phyloP scores from a whole-genome alignment of 2,888 invertebrate genomes.

The Caprella mutica region DNA sequence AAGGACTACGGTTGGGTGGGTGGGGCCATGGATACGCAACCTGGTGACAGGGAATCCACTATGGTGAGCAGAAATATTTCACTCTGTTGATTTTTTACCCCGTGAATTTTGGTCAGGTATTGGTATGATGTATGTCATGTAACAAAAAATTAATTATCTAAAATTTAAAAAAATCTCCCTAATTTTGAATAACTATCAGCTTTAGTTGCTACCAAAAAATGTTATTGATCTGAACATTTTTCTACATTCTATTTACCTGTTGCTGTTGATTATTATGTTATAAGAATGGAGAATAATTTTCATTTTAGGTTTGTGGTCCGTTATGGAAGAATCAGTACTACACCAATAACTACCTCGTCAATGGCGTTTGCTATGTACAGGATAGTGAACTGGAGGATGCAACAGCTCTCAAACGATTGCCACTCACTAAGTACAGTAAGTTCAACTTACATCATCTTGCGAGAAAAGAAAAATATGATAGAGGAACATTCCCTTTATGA shows the following conservation, averaged over 20 bases:
- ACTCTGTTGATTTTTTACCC: too few relatives aligned
- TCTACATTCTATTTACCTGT: too few relatives aligned
- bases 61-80: constrained; percentile 4
- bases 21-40: constrained; percentile 12
- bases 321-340: constrained; percentile 21
- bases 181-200: too few relatives aligned
- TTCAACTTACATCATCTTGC: not conserved
- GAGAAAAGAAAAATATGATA: not conserved
- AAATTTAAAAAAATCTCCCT: too few relatives aligned
- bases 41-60: not conserved
- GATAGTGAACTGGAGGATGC: constrained; percentile 1
- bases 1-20: constrained; percentile 20
- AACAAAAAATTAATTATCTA: too few relatives aligned
- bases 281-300: not conserved
- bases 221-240: too few relatives aligned
- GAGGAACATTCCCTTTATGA: not conserved
- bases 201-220: too few relatives aligned
- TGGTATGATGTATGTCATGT: too few relatives aligned
- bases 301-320: constrained; percentile 20
- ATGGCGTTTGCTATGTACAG: constrained; percentile 30
- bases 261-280: too few relatives aligned
- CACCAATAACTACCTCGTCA: constrained; percentile 7
- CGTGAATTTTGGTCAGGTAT: too few relatives aligned
- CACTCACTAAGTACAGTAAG: constrained; percentile 16
- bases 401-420: constrained; percentile 16